Base-by-base conservation (phyloP, 2,888 invertebrate species). In the Leistus spinibarbis region DNA sequence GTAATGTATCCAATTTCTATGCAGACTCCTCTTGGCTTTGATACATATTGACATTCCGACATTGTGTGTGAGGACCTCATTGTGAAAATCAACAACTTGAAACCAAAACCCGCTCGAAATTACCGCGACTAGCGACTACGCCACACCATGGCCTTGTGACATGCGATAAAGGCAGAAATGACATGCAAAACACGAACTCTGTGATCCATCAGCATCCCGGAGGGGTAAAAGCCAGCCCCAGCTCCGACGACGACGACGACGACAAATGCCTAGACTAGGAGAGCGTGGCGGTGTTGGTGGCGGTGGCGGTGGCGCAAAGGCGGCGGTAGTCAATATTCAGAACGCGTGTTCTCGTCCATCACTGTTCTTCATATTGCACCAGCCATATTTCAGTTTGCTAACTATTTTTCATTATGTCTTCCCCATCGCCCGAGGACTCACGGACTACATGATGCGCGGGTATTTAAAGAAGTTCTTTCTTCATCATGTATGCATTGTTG, bases 401-500 rank as follows among this genome's bases (percentile, higher is more conserved):
- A 78, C 78, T 79, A 79, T 79, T 79, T 79, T 79, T 79, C 79
- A 79, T 79, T 79, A 79, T 65, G 71, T 64, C 71, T 71, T 71
- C 71, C 70, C 71, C 71, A 71, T 71, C 71, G 65, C 16, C 57
- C 3, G 17, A 57, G 20, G 20, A 17, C 20, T 13, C 57, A 17
- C 7, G 9, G 20, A 19, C 5, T 5, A 20, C 57, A 57, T 20
- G 17, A 20, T 57, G 60, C 60, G 63, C 54, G 70, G 60, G 69
- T 70, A 69, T 70, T 63, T 54, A 70, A 63, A 70, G 62, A 65
- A 54, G 78, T 79, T 79, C 78, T 69, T 70, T 76, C 79, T 81
- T 81, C 82, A 82, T 81, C 79, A 77, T 79, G 82, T 82, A 82
- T 82, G 82, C 82, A 81, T 81, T 81, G 81, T 80, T 79, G 79